phyloP scores from a whole-genome alignment of 2,888 invertebrate species.

The Troides oblongomaculatus region DNA sequence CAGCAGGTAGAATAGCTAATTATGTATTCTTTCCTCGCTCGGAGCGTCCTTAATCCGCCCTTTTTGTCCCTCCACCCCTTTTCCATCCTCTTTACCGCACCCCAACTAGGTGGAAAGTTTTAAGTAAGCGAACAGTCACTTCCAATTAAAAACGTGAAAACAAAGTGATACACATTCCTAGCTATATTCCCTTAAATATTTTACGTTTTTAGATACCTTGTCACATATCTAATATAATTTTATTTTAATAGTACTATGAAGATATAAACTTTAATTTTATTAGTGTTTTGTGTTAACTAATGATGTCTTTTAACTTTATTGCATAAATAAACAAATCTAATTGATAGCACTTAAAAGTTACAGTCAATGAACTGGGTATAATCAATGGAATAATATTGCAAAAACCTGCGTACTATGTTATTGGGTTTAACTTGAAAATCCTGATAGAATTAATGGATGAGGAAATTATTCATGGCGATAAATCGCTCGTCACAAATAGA shows the following conservation, averaged over 20 bases:
- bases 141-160: slow-evolving; percentile 38
- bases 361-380: too few relatives aligned
- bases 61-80: slow-evolving; percentile 51
- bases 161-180: slow-evolving; percentile 11
- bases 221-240: background rate
- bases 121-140: slow-evolving; percentile 51
- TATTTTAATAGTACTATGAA: background rate
- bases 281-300: too few relatives aligned
- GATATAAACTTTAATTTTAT: too few relatives aligned
- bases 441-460: slow-evolving; percentile 6
- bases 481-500: slow-evolving; percentile 27
- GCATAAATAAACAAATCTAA: too few relatives aligned
- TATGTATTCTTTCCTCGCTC: slow-evolving; percentile 80
- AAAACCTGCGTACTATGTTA: too few relatives aligned
- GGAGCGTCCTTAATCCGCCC: slow-evolving; percentile 76
- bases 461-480: slow-evolving; percentile 23
- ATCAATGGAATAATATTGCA: too few relatives aligned
- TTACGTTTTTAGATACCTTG: background rate
- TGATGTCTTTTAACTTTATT: too few relatives aligned
- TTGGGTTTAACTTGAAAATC: background rate
- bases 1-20: slow-evolving; percentile 78
- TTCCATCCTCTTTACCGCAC: slow-evolving; percentile 50
- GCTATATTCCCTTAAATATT: background rate
- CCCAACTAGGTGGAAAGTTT: slow-evolving; percentile 77
- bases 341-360: too few relatives aligned